phyloP scores from a whole-genome alignment of 1,140 invertebrate genomes.

The Diachasma alloeum region DNA sequence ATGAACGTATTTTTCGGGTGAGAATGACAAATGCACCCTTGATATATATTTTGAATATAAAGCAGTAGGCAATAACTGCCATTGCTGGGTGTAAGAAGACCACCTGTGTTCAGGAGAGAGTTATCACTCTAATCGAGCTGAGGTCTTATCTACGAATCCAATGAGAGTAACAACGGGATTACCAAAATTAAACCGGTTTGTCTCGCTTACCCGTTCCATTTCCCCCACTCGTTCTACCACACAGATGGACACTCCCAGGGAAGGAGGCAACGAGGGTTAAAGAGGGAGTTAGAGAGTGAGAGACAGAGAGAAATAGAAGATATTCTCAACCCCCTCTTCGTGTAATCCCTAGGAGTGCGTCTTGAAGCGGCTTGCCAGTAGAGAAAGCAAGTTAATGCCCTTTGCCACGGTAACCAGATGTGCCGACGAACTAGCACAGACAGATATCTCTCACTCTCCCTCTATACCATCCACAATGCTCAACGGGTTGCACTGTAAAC shows the following conservation, averaged over 20 bases:
- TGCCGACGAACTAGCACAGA: neutral
- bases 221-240: neutral
- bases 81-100: conserved; percentile 23
- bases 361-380: neutral
- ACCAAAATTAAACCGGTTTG: conserved; percentile 45
- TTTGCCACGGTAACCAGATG: conserved; percentile 25
- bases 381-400: conserved; percentile 22
- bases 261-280: neutral
- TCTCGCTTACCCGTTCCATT: neutral
- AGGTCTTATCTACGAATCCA: conserved; percentile 37
- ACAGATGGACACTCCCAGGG: neutral
- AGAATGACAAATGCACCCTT: neutral
- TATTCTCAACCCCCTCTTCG: neutral
- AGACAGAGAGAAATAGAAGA: neutral
- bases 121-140: conserved; percentile 41
- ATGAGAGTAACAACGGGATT: conserved; percentile 40
- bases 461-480: neutral
- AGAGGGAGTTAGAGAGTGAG: neutral
- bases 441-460: neutral
- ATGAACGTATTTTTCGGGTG: neutral
- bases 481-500: neutral
- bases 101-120: conserved; percentile 43
- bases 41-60: neutral
- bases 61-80: conserved; percentile 27
- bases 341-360: neutral